phyloP scores from a whole-genome alignment of 2,113 vertebrate species.

The Arizona elegans region DNA sequence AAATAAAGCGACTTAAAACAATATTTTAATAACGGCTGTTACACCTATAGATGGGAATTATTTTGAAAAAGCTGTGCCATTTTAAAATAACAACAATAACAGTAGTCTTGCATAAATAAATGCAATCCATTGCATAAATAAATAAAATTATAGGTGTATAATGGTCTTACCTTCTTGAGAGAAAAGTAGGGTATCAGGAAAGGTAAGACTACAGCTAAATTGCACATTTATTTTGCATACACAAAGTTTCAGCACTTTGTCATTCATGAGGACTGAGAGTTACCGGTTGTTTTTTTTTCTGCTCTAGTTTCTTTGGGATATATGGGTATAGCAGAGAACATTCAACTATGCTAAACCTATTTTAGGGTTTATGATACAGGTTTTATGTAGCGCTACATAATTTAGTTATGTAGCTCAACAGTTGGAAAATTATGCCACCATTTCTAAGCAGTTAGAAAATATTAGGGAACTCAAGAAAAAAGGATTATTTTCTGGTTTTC shows the following conservation, averaged over 20 bases:
- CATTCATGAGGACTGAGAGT: background rate
- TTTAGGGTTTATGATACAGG: background rate
- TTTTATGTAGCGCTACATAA: background rate
- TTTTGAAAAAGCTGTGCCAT: background rate
- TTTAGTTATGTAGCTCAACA: background rate
- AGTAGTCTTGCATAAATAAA: background rate
- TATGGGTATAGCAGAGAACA: background rate
- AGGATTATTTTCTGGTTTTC: background rate
- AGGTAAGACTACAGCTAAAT: background rate
- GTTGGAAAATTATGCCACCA: background rate
- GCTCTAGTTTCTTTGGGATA: background rate
- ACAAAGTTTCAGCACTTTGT: background rate
- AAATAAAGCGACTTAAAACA: conserved; percentile 33
- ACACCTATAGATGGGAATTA: conserved; percentile 25
- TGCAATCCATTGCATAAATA: background rate
- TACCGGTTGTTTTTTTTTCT: background rate
- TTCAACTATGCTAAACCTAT: background rate
- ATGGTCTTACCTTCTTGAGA: background rate
- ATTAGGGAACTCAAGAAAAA: background rate
- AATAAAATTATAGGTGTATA: background rate
- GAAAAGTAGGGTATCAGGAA: too few relatives aligned
- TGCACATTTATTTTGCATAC: background rate
- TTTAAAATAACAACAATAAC: background rate
- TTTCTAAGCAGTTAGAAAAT: background rate
- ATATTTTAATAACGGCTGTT: background rate